Evolutionary conservation across 2,113 vertebrate species (phyloP), one percentile per base, ranked within the genome.

Genomic region (Carassius auratus): DNA sequence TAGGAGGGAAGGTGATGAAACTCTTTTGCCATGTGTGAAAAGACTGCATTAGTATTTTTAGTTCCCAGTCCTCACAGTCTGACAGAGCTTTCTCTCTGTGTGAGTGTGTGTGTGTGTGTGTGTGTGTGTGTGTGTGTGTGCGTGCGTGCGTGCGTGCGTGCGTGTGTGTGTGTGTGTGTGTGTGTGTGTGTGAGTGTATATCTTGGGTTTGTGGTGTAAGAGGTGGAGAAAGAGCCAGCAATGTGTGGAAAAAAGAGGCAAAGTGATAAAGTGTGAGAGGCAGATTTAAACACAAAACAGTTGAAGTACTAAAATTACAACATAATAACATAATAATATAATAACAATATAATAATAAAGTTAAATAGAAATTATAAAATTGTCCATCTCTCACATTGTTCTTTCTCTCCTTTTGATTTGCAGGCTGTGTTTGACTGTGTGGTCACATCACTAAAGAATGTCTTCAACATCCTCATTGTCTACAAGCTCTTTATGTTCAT

Each of bases 401-500:
- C 55, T 59, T 59, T 59, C 21, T 76, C 68, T 10, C 8, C 42
- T 42, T 62, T 23, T 50, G 7, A 50, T 36, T 62, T 26, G 5
- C 85, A 95, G 94, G 94, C 94, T 0, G 95, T 95, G 80, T 95
- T 95, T 84, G 98, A 99, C 95, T 99, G 98, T 0, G 98, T 99
- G 1, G 98, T 99, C 91, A 99, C 97, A 0, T 99, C 98, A 33
- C 93, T 99, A 87, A 99, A 99, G 92, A 99, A 99, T 0, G 98
- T 99, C 92, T 98, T 99, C 94, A 99, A 99, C 94, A 99, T 99
- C 85, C 95, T 99, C 84, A 99, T 99, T 1, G 98, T 99, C 90
- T 99, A 99, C 92, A 99, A 99, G 90, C 97, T 99, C 88, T 99
- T 99, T 89, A 99, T 99, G 98, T 99, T 99, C 95, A 99, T 99